These are phyloP conservation scores for Altica lythri DNA, from an alignment of 2,888 invertebrate species.

Conservation along the genomic window DNA sequence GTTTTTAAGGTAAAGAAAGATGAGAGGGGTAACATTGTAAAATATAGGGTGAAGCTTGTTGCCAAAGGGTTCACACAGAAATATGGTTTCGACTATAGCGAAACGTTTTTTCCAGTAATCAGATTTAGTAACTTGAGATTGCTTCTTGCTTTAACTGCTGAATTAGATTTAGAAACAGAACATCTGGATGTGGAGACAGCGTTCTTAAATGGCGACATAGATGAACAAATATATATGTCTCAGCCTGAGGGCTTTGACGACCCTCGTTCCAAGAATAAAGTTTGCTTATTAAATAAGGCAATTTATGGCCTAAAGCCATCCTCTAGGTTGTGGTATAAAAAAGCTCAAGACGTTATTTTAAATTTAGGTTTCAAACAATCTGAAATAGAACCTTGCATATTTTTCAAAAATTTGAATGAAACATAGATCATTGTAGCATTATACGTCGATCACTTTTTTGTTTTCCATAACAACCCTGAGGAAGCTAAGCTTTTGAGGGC, in stretches of 20 bases:
- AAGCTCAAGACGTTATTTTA: conserved; percentile 26
- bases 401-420: conserved; percentile 19
- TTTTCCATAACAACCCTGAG: conserved; percentile 23
- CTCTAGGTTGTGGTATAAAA: conserved; percentile 39
- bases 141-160: conserved; percentile 34
- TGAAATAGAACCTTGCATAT: no score
- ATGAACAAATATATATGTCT: conserved; percentile 39
- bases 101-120: no score
- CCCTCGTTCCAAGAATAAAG: conserved; percentile 23
- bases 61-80: no score
- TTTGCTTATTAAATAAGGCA: conserved; percentile 38
- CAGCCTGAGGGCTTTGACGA: no score
- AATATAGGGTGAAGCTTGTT: no score
- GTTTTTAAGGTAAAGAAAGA: no score
- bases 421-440: conserved; percentile 25
- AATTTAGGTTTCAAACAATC: conserved; percentile 17
- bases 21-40: no score
- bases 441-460: conserved; percentile 29
- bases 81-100: no score
- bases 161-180: no score
- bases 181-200: conserved; percentile 12
- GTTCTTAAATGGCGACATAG: conserved; percentile 34
- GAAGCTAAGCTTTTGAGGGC: conserved; percentile 17
- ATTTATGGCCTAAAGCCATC: no score
- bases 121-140: no score